phyloP scores from a whole-genome alignment of 2,113 vertebrate species.

The Phoxinus phoxinus region DNA sequence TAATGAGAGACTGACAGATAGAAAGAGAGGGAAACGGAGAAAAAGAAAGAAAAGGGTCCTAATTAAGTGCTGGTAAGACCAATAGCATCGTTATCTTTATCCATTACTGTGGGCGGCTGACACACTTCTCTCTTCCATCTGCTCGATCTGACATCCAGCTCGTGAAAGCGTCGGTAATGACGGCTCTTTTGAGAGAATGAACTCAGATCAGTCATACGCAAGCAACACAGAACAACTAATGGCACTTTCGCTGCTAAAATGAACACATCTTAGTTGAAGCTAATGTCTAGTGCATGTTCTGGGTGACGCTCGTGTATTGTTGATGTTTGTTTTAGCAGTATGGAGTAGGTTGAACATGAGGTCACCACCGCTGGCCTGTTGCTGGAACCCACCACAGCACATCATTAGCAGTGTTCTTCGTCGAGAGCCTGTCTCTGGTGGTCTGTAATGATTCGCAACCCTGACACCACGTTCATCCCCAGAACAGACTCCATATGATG shows the following conservation, averaged over 20 bases:
- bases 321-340: constrained; percentile 38
- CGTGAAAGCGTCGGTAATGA: constrained; percentile 17
- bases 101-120: constrained; percentile 18
- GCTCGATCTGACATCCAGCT: constrained; percentile 25
- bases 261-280: background rate
- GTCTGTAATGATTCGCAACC: constrained; percentile 34
- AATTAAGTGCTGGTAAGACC: constrained; percentile 49
- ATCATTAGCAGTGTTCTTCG: constrained; percentile 30
- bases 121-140: constrained; percentile 39
- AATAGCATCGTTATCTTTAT: constrained; percentile 43
- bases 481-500: background rate
- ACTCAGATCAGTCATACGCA: background rate
- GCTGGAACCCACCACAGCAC: background rate
- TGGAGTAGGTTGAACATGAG: constrained; percentile 15
- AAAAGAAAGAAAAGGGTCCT: constrained; percentile 30
- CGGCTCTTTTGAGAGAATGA: constrained; percentile 13
- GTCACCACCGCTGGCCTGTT: constrained; percentile 9
- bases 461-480: constrained; percentile 39
- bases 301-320: constrained; percentile 12
- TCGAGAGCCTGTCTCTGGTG: constrained; percentile 16
- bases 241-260: background rate
- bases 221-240: constrained; percentile 13
- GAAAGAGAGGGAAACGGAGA: constrained; percentile 30
- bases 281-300: constrained; percentile 6
- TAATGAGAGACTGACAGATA: constrained; percentile 58